A percentile compares a stretch with the other conserved stretches of the same genome.
These are phyloP conservation scores for Iselma pallidipennis DNA, from an alignment of 2,888 invertebrate species.

Conservation along the genomic window DNA sequence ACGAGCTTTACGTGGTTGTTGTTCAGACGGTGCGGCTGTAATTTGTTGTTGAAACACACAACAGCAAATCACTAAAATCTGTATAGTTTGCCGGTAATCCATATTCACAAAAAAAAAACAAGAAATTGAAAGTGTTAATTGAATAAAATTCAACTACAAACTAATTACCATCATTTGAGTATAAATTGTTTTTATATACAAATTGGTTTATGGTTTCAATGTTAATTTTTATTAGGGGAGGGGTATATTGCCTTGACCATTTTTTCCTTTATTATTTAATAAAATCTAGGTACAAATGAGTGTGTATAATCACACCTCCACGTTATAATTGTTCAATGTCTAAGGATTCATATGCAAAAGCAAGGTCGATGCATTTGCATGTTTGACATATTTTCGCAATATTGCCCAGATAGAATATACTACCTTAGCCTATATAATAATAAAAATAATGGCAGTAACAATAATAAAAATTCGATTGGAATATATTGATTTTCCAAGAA, in stretches of 20 bases:
- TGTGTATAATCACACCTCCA: constrained; percentile 29
- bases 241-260: constrained; percentile 47
- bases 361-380: constrained; percentile 47
- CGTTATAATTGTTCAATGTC: constrained; percentile 38
- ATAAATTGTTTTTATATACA: constrained; percentile 42
- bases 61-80: background rate
- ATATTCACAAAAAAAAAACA: constrained; percentile 8
- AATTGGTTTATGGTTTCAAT: constrained; percentile 40
- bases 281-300: constrained; percentile 3
- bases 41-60: background rate
- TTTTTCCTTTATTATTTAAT: constrained; percentile 21
- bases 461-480: too few relatives aligned
- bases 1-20: background rate
- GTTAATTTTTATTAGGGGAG: constrained; percentile 30
- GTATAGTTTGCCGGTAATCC: background rate
- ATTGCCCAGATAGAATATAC: constrained; percentile 15
- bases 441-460: too few relatives aligned
- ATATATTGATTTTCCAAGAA: too few relatives aligned
- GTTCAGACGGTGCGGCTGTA: constrained; percentile 4
- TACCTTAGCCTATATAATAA: constrained; percentile 16
- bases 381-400: constrained; percentile 45
- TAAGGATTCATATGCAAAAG: constrained; percentile 37
- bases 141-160: constrained; percentile 27
- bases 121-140: background rate
- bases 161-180: constrained; percentile 35